A percentile compares a stretch with the other conserved stretches of the same genome.
Evolutionary conservation across 1,140 invertebrate species (phyloP).

Genomic region (Kradibia gibbosae): DNA sequence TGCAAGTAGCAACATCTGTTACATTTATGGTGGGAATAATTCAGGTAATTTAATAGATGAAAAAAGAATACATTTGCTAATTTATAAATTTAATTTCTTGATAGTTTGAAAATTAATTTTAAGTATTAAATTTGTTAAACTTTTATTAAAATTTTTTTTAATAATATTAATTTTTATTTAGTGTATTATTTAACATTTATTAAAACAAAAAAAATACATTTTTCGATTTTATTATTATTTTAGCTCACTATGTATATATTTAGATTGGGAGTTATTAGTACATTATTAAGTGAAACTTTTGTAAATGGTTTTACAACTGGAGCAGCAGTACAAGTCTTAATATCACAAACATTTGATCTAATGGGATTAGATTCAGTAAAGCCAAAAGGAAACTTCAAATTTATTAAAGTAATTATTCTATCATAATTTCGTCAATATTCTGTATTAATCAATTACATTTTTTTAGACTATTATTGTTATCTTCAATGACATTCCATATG

Average conservation of each 20-base stretch:
- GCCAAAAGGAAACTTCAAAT: conserved; percentile 82
- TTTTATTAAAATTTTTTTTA: not conserved
- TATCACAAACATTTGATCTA: conserved; percentile 91
- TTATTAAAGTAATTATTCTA: conserved; percentile 76
- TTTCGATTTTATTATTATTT: conserved; percentile 53
- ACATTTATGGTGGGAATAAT: conserved; percentile 76
- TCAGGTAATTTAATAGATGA: conserved; percentile 70
- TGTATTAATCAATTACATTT: conserved; percentile 43
- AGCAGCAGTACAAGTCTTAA: conserved; percentile 90
- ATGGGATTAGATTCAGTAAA: conserved; percentile 83
- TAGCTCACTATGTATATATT: conserved; percentile 88
- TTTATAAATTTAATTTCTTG: not conserved
- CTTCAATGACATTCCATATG: conserved; percentile 74
- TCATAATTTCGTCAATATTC: not conserved
- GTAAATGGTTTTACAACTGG: conserved; percentile 92
- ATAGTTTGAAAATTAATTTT: not conserved
- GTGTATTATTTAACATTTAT: not conserved
- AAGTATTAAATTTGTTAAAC: not conserved
- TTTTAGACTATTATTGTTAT: conserved; percentile 81
- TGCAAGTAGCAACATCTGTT: conserved; percentile 75
- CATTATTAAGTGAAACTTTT: conserved; percentile 90
- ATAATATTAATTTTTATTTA: not conserved
- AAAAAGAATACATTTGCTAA: not conserved
- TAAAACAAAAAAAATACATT: not conserved
- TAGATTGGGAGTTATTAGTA: conserved; percentile 86